These are phyloP conservation scores for Eudemis profundana DNA, from an alignment of 2,888 invertebrate species.

Conservation along the genomic window DNA sequence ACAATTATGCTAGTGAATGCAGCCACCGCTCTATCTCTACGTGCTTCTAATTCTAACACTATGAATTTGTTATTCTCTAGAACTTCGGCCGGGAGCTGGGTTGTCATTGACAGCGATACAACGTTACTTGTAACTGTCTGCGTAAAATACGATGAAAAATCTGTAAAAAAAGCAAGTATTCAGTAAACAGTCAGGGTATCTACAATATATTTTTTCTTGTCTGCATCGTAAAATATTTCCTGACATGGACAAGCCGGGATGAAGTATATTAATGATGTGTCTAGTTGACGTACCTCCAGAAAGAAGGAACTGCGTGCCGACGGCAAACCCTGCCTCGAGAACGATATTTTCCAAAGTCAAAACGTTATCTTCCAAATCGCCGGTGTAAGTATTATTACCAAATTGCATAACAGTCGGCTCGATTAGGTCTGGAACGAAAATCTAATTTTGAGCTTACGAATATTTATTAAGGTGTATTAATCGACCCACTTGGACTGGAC, in stretches of 20 bases:
- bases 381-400: conserved; percentile 62
- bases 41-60: conserved; percentile 66
- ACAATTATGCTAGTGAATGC: conserved; percentile 59
- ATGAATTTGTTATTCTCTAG: conserved; percentile 56
- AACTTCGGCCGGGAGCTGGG: conserved; percentile 53
- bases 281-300: conserved; percentile 58
- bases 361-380: conserved; percentile 53
- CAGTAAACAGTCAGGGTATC: background rate
- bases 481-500: background rate
- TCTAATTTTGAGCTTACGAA: conserved; percentile 7
- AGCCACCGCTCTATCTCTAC: conserved; percentile 61
- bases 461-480: background rate
- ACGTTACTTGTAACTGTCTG: conserved; percentile 51
- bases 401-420: conserved; percentile 62
- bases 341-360: conserved; percentile 57
- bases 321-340: conserved; percentile 59
- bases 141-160: conserved; percentile 54
- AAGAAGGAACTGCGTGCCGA: conserved; percentile 57
- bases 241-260: background rate
- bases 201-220: background rate
- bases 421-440: conserved; percentile 62
- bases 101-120: conserved; percentile 52
- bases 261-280: background rate
- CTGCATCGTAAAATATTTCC: background rate
- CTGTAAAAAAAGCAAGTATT: conserved; percentile 54